phyloP scores from a whole-genome alignment of 1,140 invertebrate species.

The Lordiphosa clarofinis region DNA sequence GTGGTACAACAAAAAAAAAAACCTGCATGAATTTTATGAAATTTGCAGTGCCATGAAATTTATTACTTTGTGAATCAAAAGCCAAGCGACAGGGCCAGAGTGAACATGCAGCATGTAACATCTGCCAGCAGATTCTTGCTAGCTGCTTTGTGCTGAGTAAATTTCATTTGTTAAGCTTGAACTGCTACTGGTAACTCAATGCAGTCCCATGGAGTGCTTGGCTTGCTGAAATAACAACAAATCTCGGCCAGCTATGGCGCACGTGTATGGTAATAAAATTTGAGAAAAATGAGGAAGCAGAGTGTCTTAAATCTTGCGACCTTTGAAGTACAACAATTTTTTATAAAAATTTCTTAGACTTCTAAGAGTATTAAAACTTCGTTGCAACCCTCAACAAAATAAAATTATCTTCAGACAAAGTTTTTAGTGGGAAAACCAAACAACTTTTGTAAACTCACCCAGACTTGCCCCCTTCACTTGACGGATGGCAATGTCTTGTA shows the following conservation, averaged over 20 bases:
- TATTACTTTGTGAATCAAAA: slow-evolving; percentile 4
- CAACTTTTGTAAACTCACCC: slow-evolving; percentile 14
- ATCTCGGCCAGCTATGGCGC: slow-evolving; percentile 11
- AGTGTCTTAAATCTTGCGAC: background rate
- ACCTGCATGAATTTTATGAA: slow-evolving; percentile 50
- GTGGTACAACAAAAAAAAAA: slow-evolving; percentile 6
- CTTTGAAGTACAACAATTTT: slow-evolving; percentile 6
- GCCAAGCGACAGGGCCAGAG: slow-evolving; percentile 4
- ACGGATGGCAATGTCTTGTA: slow-evolving; percentile 34
- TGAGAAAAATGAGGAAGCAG: background rate
- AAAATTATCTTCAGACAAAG: slow-evolving; percentile 29
- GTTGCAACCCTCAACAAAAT: slow-evolving; percentile 3
- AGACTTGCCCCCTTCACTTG: slow-evolving; percentile 7
- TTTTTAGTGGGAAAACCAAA: slow-evolving; percentile 7
- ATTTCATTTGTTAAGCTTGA: slow-evolving; percentile 47
- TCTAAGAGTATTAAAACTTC: slow-evolving; percentile 21
- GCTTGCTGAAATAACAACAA: slow-evolving; percentile 3
- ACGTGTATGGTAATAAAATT: slow-evolving; percentile 43
- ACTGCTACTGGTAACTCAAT: slow-evolving; percentile 6
- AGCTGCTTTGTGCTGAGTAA: slow-evolving; percentile 26
- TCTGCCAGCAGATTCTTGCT: slow-evolving; percentile 30
- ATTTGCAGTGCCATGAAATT: slow-evolving; percentile 34
- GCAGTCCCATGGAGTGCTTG: background rate
- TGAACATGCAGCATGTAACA: slow-evolving; percentile 21
- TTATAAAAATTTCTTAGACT: too few relatives aligned